Percentiles rank a stretch among this genome's conserved stretches.
These are phyloP conservation scores for Drosophila niveifrons DNA, from an alignment of 2,888 invertebrate species.

Conservation along the genomic window DNA sequence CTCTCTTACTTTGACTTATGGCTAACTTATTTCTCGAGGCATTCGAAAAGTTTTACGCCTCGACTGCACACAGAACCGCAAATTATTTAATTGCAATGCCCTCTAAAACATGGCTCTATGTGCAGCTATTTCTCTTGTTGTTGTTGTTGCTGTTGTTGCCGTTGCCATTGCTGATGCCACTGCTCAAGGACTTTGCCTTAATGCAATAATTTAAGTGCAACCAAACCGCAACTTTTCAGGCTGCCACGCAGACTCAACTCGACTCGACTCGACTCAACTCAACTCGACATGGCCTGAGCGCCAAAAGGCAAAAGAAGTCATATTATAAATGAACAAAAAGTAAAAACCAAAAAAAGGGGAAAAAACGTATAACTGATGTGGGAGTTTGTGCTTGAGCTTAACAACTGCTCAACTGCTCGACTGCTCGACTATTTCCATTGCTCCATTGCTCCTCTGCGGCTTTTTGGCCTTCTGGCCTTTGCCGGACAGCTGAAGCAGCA, in stretches of 20 bases:
- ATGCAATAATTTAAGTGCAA: conserved; percentile 81
- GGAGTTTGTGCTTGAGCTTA: conserved; percentile 44
- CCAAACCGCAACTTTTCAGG: conserved; percentile 69
- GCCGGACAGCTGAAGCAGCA: conserved; percentile 35
- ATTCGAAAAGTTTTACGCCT: conserved; percentile 59
- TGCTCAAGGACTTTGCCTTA: conserved; percentile 70
- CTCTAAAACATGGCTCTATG: conserved; percentile 35
- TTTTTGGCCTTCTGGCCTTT: conserved; percentile 51
- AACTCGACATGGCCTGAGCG: conserved; percentile 27
- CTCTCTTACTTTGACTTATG: conserved; percentile 38
- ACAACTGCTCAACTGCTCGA: conserved; percentile 26
- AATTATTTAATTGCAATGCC: conserved; percentile 77
- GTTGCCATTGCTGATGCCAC: conserved; percentile 28
- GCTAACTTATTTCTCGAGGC: conserved; percentile 56
- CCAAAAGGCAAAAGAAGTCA: conserved; percentile 63
- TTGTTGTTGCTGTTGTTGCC: not conserved
- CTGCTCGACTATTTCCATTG: conserved; percentile 25
- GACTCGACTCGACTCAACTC: conserved; percentile 36
- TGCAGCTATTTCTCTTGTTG: conserved; percentile 2
- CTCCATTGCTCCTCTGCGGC: conserved; percentile 42
- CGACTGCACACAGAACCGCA: conserved; percentile 69
- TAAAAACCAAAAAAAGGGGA: conserved; percentile 20
- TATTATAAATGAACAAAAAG: conserved; percentile 70
- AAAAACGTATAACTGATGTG: conserved; percentile 43
- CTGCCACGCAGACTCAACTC: conserved; percentile 40